phyloP scores from a whole-genome alignment of 1,140 invertebrate species.

The Coptotermes formosanus region DNA sequence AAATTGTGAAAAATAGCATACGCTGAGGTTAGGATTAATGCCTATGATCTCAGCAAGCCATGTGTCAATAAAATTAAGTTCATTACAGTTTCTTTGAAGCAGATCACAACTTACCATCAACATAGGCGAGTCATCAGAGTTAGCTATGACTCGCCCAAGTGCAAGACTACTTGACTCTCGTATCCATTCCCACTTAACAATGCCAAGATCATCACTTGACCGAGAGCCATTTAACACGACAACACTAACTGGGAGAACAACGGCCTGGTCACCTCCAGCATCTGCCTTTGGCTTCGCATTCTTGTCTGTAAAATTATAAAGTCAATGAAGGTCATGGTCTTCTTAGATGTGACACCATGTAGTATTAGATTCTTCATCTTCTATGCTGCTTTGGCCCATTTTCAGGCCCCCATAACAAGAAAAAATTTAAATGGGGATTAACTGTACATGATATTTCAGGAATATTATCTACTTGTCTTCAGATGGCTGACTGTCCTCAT shows the following conservation, averaged over 20 bases:
- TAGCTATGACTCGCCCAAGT: slow-evolving; percentile 73
- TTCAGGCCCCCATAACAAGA: too few species aligned
- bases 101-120: slow-evolving; percentile 61
- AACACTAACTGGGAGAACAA: slow-evolving; percentile 71
- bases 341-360: too few species aligned
- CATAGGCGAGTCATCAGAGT: slow-evolving; percentile 71
- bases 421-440: too few species aligned
- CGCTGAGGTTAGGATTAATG: too few species aligned
- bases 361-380: too few species aligned
- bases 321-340: too few species aligned
- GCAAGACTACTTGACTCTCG: slow-evolving; percentile 78
- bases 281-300: slow-evolving; percentile 86
- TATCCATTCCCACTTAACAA: slow-evolving; percentile 82
- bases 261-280: slow-evolving; percentile 78
- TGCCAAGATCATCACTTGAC: slow-evolving; percentile 85
- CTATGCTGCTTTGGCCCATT: too few species aligned
- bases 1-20: too few species aligned
- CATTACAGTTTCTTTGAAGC: not conserved
- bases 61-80: not conserved
- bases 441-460: too few species aligned
- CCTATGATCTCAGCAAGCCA: too few species aligned
- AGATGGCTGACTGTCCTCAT: too few species aligned
- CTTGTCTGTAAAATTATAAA: slow-evolving; percentile 61
- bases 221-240: slow-evolving; percentile 81
- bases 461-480: too few species aligned